Evolutionary conservation across 2,888 invertebrate species (phyloP).

Genomic region (Drosophila tanythrix): DNA sequence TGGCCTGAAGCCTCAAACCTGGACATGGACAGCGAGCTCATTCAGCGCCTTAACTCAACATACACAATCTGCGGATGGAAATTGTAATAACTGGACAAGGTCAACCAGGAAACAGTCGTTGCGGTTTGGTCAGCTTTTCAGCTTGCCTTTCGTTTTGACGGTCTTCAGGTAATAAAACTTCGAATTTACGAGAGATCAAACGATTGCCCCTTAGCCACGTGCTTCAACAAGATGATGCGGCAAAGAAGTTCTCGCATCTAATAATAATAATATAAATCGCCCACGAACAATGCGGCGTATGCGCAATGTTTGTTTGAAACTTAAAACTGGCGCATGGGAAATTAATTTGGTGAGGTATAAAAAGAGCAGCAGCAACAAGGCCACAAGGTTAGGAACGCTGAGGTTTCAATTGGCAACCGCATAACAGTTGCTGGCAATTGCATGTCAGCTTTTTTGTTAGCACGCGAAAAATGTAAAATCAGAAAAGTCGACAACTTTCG

Average conservation of each 20-base stretch:
- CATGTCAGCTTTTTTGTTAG: constrained; percentile 66
- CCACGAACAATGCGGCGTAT: constrained; percentile 40
- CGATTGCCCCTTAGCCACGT: background rate
- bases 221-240: background rate
- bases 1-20: constrained; percentile 40
- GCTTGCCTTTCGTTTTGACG: constrained; percentile 58
- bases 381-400: constrained; percentile 38
- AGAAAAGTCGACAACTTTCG: constrained; percentile 35
- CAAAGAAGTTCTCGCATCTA: constrained; percentile 16
- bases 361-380: constrained; percentile 28
- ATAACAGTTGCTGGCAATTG: constrained; percentile 74
- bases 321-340: constrained; percentile 60
- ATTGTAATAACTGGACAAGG: constrained; percentile 79
- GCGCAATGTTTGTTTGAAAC: constrained; percentile 48
- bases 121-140: constrained; percentile 66
- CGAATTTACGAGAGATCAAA: constrained; percentile 35
- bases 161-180: constrained; percentile 35
- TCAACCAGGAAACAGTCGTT: constrained; percentile 71
- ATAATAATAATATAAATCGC: constrained; percentile 1
- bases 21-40: constrained; percentile 46
- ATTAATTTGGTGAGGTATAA: constrained; percentile 51
- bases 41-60: constrained; percentile 1
- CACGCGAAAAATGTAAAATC: constrained; percentile 53
- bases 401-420: constrained; percentile 72
- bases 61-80: constrained; percentile 74